A percentile compares a stretch with the other conserved stretches of the same genome.
Evolutionary conservation across 2,113 vertebrate species (phyloP).

Genomic region (Eulacestoma nigropectus): DNA sequence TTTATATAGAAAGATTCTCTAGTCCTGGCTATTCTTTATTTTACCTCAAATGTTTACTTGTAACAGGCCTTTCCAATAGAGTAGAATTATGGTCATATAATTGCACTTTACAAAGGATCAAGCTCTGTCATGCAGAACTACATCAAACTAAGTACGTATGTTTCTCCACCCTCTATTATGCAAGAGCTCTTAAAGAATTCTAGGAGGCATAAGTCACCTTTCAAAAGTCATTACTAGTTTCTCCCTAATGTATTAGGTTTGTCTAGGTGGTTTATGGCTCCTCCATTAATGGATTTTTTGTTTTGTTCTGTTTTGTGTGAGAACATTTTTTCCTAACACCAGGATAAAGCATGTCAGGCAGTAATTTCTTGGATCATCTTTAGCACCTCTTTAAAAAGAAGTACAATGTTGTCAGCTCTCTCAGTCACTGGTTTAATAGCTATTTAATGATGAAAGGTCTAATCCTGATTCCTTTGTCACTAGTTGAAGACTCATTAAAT

Average conservation of each 20-base stretch:
- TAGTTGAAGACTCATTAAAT: background rate
- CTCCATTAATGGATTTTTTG: background rate
- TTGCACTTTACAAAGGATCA: background rate
- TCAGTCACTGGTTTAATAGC: background rate
- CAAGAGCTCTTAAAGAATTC: background rate
- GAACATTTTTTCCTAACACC: background rate
- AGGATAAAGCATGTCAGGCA: background rate
- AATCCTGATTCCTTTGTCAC: constrained; percentile 13
- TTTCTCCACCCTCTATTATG: background rate
- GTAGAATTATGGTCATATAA: background rate
- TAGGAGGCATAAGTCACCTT: background rate
- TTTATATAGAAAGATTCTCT: background rate
- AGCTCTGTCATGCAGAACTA: background rate
- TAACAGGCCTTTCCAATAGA: background rate
- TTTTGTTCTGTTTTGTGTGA: background rate
- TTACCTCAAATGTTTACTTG: background rate
- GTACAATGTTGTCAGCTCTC: constrained; percentile 11
- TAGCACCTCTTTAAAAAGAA: constrained; percentile 45
- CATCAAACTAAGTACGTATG: background rate
- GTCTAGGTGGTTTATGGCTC: background rate
- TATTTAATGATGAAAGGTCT: constrained; percentile 25
- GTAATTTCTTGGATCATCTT: constrained; percentile 43
- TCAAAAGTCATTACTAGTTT: background rate
- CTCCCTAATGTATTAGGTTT: background rate
- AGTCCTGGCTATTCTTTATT: background rate